Evolutionary conservation across 1,140 invertebrate genomes (phyloP).

Genomic region (Tribolium madens): DNA sequence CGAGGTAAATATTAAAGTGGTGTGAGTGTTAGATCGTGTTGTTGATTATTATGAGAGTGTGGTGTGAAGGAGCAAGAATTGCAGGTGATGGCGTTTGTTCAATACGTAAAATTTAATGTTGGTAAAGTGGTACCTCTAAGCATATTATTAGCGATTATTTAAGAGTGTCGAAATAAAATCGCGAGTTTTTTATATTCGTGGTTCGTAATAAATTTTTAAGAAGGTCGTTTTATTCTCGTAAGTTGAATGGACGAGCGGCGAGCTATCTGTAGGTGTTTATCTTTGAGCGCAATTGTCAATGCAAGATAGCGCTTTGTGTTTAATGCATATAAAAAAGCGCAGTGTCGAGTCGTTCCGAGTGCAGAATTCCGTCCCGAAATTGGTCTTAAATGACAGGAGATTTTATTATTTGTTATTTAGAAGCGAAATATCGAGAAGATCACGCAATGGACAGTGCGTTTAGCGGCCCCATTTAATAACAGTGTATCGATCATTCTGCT

Average conservation of each 20-base stretch:
- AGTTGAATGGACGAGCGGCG: constrained; percentile 20
- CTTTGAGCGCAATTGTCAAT: constrained; percentile 27
- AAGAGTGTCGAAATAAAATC: constrained; percentile 36
- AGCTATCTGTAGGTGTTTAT: constrained; percentile 30
- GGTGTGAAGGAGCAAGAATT: not conserved
- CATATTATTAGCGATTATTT: constrained; percentile 28
- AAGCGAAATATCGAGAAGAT: constrained; percentile 24
- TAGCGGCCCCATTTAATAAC: constrained; percentile 56
- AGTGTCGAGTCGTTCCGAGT: not conserved
- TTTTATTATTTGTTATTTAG: constrained; percentile 45
- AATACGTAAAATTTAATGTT: constrained; percentile 21
- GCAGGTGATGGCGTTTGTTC: constrained; percentile 27
- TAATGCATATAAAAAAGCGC: constrained; percentile 5
- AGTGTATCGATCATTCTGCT: constrained; percentile 57
- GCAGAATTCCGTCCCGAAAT: constrained; percentile 29
- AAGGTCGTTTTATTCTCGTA: constrained; percentile 30
- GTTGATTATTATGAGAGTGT: not conserved
- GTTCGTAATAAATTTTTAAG: constrained; percentile 34
- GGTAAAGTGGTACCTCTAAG: constrained; percentile 25
- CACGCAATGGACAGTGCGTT: constrained; percentile 52
- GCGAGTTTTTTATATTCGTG: constrained; percentile 21
- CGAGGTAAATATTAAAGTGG: not conserved
- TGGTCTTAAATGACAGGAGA: constrained; percentile 43
- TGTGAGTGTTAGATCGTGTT: not conserved
- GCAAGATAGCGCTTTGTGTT: constrained; percentile 15